These are phyloP conservation scores for Lacanobia oleracea DNA, from an alignment of 2,888 invertebrate genomes.

Conservation along the genomic window DNA sequence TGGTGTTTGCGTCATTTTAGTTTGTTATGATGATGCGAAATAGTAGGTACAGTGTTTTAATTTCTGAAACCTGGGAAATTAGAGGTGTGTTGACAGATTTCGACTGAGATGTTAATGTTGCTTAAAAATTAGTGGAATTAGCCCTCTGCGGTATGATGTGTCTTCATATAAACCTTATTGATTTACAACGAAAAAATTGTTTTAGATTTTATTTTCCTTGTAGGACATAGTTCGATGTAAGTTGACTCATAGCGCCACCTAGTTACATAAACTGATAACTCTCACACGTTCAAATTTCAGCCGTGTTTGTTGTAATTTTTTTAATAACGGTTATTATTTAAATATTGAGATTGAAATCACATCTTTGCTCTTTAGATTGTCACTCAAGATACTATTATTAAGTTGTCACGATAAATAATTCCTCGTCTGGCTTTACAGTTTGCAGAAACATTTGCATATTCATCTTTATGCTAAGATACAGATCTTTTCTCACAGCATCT, in stretches of 20 bases:
- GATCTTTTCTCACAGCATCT: constrained; percentile 41
- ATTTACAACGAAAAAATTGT: background rate
- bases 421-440: background rate
- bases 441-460: constrained; percentile 16
- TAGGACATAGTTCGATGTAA: background rate
- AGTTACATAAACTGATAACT: constrained; percentile 3
- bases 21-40: constrained; percentile 39
- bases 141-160: no score
- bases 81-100: no score
- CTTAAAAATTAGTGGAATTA: no score
- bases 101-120: no score
- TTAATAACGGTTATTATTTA: background rate
- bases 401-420: constrained; percentile 26
- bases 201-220: no score
- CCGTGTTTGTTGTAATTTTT: background rate
- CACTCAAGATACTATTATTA: constrained; percentile 4
- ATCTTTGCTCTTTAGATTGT: constrained; percentile 4
- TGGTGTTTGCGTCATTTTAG: constrained; percentile 47
- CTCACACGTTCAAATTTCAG: background rate
- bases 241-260: constrained; percentile 16
- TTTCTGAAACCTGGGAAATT: no score
- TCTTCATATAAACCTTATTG: background rate
- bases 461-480: constrained; percentile 18
- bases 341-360: constrained; percentile 1
- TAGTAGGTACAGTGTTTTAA: background rate